Conservation (phyloP, 2,113 vertebrate species). For the Phalacrocorax carbo region DNA sequence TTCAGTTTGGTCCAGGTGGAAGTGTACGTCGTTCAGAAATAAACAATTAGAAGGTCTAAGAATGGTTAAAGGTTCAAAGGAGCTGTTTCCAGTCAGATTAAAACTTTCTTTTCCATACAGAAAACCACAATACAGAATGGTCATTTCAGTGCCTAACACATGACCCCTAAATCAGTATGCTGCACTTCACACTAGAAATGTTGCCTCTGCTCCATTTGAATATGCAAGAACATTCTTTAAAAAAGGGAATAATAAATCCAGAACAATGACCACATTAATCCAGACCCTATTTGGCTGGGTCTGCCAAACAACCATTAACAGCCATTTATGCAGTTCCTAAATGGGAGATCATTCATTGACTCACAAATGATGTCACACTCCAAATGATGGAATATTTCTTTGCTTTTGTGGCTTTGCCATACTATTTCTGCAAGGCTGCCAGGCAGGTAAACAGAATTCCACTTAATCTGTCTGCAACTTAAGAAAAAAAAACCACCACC, state of each 20-base stretch:
- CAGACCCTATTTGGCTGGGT: not conserved
- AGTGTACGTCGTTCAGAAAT: not conserved
- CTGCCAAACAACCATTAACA: not conserved
- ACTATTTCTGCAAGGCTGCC: not conserved
- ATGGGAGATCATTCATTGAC: not conserved
- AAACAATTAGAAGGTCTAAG: not conserved
- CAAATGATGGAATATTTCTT: not conserved
- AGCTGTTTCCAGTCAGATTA: not conserved
- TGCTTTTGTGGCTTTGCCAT: not conserved
- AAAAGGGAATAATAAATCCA: not conserved
- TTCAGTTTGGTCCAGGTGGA: not conserved
- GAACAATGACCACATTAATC: not conserved
- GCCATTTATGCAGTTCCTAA: not conserved
- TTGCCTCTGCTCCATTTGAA: not conserved
- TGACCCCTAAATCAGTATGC: not conserved
- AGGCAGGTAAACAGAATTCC: constrained; percentile 37
- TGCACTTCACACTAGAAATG: not conserved
- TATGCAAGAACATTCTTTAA: not conserved
- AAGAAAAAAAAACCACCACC: not conserved
- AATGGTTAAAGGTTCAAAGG: not conserved
- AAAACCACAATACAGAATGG: not conserved
- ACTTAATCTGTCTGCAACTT: not conserved
- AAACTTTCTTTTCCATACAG: not conserved
- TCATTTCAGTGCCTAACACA: not conserved
- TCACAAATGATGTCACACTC: not conserved